Base-by-base conservation (phyloP, 1,140 invertebrate species). In the Akabosia matsudoensis region DNA sequence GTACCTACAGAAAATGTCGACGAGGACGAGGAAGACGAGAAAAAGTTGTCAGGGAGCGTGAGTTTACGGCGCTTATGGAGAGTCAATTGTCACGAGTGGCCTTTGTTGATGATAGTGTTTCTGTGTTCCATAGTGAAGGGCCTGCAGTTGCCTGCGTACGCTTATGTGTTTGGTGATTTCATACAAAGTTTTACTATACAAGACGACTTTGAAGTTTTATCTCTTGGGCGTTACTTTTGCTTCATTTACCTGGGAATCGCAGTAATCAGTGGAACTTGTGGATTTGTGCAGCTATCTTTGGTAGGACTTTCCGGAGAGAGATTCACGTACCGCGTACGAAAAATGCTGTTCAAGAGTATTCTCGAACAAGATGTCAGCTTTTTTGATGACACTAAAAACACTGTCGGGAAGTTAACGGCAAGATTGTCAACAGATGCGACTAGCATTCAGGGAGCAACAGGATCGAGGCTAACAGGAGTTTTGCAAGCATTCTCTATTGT, bases 401-500 rank as follows among this genome's bases (percentile, higher is more conserved):
- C 24, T 28, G 70, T 76, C 24, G 79, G 79, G 22, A 34, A 70
- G 16, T n/a, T 80, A 2, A 33, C 33, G 18, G 52, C 74, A 30
- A 4, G 76, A 34, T 61, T 80, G 2, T 75, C 76, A 14, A 71
- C 73, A 18, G 79, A 80, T 78, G 78, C 77, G 3, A 45, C 76
- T 1, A 74, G 75, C 34, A 72, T 79, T 33, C 54, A 71, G 24
- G 75, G 75, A 90, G 91, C 91, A 0, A 91, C 91, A 13, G 92
- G 92, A 26, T 88, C 90, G 82, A 86, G 91, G 74, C 87, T 93
- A 28, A 91, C 91, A 0, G 89, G 88, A 24, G 85, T 92, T 13
- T 81, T 92, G 0, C 90, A 92, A 83, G 89, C 90, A 3, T 67
- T 90, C 3, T 87, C 90, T 0, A 92, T 91, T 0, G 83, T 93